A percentile compares a stretch with the other conserved stretches of the same genome.
phyloP scores from a whole-genome alignment of 2,888 invertebrate species.

The Nomada fucata region DNA sequence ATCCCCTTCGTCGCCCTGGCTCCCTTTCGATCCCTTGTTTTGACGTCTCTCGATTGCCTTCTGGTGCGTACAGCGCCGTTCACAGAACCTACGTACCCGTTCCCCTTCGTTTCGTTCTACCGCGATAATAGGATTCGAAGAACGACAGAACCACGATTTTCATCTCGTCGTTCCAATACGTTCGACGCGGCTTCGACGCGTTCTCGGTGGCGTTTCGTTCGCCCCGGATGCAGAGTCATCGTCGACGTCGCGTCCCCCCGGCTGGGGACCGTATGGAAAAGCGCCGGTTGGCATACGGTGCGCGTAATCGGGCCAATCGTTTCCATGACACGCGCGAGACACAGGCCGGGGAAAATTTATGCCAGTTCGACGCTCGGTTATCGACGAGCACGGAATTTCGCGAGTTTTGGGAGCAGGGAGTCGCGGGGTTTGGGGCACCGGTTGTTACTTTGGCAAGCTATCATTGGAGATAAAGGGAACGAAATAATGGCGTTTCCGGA shows the following conservation, averaged over 20 bases:
- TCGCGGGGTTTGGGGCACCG: neutral
- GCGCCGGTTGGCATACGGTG: neutral
- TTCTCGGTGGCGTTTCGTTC: conserved; percentile 24
- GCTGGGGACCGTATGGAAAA: neutral
- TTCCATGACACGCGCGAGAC: neutral
- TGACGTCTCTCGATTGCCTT: neutral
- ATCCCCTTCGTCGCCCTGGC: neutral
- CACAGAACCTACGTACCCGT: no score
- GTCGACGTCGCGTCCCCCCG: neutral
- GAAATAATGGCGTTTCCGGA: conserved; percentile 28
- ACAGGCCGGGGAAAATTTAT: neutral
- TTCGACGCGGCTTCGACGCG: conserved; percentile 27
- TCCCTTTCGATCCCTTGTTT: neutral
- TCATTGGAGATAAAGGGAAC: conserved; percentile 7
- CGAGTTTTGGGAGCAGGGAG: neutral
- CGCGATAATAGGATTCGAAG: no score
- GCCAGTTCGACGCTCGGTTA: neutral
- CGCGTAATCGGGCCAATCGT: neutral
- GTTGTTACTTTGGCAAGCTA: neutral
- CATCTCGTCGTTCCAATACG: conserved; percentile 26
- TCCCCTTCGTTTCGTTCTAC: no score
- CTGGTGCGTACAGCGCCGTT: neutral
- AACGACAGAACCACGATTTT: conserved; percentile 20
- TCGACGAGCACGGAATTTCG: no score
- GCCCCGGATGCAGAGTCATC: neutral